These are phyloP conservation scores for Alcis repandata DNA, from an alignment of 2,888 invertebrate genomes.

Conservation along the genomic window DNA sequence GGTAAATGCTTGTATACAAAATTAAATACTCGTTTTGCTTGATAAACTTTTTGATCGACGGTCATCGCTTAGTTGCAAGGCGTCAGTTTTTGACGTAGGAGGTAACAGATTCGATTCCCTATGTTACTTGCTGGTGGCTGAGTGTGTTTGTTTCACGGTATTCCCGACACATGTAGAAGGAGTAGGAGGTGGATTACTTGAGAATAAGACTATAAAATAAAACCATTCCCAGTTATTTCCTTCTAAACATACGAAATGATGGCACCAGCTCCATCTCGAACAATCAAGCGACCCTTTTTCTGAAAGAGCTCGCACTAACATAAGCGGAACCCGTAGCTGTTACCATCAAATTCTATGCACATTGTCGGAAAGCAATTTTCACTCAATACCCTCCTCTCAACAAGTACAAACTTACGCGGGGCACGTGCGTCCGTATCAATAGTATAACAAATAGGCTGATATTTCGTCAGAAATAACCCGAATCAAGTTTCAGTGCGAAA, in stretches of 20 bases:
- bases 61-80: no score
- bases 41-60: no score
- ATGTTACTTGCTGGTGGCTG: no score
- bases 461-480: slow-evolving; percentile 86
- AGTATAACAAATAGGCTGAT: slow-evolving; percentile 86
- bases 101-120: no score
- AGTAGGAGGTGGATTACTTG: slow-evolving; percentile 49
- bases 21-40: no score
- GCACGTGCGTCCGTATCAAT: slow-evolving; percentile 85
- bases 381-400: slow-evolving; percentile 83
- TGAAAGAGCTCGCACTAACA: slow-evolving; percentile 49
- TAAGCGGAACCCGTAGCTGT: slow-evolving; percentile 57
- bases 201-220: slow-evolving; percentile 33
- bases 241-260: slow-evolving; percentile 41
- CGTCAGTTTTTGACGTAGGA: no score
- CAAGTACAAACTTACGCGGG: slow-evolving; percentile 84
- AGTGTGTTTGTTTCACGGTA: no score
- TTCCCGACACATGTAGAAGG: no score
- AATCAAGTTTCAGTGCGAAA: slow-evolving; percentile 85
- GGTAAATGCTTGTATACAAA: no score
- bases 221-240: slow-evolving; percentile 37
- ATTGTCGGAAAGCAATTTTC: slow-evolving; percentile 83
- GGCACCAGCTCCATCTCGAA: slow-evolving; percentile 43
- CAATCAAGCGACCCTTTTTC: slow-evolving; percentile 48
- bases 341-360: slow-evolving; percentile 82